Conservation (phyloP, 1,140 invertebrate genomes). For the Pectinophora gossypiella region DNA sequence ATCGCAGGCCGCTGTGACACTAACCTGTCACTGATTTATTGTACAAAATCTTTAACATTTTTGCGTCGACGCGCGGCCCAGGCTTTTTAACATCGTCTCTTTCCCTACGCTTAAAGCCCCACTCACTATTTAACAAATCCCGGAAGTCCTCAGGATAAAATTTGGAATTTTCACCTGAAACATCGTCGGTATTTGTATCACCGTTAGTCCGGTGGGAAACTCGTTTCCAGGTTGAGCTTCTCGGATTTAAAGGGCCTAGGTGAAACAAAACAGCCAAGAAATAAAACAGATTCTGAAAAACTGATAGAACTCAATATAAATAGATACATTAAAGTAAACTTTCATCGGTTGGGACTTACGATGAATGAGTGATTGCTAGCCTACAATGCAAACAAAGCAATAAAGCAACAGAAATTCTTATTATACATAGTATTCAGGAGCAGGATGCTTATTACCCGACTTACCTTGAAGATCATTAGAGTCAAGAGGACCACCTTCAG, state of each 20-base stretch:
- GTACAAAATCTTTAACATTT: conserved; percentile 65
- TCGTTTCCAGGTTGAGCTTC: conserved; percentile 14
- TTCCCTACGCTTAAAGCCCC: conserved; percentile 89
- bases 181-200: conserved; percentile 57
- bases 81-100: conserved; percentile 96
- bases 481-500: conserved; percentile 60
- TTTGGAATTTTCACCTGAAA: conserved; percentile 73
- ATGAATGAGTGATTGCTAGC: conserved; percentile 29
- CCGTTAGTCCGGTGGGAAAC: conserved; percentile 30
- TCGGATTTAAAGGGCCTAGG: conserved; percentile 18
- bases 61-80: conserved; percentile 83
- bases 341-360: no score
- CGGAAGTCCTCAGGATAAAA: conserved; percentile 70
- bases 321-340: conserved; percentile 14
- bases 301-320: conserved; percentile 19
- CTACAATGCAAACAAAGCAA: conserved; percentile 43
- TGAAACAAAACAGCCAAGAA: conserved; percentile 22
- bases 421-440: conserved; percentile 18
- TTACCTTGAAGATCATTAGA: conserved; percentile 54
- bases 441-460: background rate
- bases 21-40: conserved; percentile 72
- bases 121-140: conserved; percentile 74
- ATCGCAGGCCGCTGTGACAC: conserved; percentile 55
- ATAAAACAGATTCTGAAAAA: conserved; percentile 25
- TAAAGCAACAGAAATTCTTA: conserved; percentile 45